Evolutionary conservation across 2,113 vertebrate species (phyloP).

Genomic region (Elachura formosa): DNA sequence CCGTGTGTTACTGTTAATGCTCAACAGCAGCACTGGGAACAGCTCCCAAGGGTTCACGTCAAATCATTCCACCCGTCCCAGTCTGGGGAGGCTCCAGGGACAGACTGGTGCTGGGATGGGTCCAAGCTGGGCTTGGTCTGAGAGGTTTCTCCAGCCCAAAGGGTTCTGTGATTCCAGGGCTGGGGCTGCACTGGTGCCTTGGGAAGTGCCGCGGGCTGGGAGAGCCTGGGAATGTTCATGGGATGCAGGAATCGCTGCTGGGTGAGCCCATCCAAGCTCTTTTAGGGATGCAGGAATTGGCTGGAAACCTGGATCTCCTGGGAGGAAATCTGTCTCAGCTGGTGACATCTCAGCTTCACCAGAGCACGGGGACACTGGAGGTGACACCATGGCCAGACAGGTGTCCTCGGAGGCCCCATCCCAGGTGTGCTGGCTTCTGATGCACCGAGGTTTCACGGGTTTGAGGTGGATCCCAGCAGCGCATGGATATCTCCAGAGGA

Average conservation of each 20-base stretch:
- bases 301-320: too few relatives aligned
- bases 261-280: neutral
- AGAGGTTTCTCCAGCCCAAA: neutral
- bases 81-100: neutral
- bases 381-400: neutral
- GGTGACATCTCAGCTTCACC: neutral
- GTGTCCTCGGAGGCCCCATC: neutral
- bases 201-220: neutral
- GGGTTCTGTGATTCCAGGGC: too few relatives aligned
- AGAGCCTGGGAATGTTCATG: neutral
- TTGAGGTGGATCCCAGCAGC: neutral
- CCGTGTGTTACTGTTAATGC: too few relatives aligned
- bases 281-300: neutral
- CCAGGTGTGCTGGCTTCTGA: too few relatives aligned
- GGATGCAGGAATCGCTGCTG: neutral
- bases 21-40: too few relatives aligned
- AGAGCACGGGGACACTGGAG: fast-evolving
- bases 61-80: fast-evolving
- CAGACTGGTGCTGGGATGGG: neutral
- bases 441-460: neutral
- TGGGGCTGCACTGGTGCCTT: neutral
- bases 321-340: neutral
- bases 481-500: fast-evolving
- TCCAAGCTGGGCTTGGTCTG: fast-evolving
- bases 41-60: neutral